Evolutionary conservation across 2,113 vertebrate genomes (phyloP), one percentile per base, ranked within the genome.

Genomic region (Ophiodon elongatus): DNA sequence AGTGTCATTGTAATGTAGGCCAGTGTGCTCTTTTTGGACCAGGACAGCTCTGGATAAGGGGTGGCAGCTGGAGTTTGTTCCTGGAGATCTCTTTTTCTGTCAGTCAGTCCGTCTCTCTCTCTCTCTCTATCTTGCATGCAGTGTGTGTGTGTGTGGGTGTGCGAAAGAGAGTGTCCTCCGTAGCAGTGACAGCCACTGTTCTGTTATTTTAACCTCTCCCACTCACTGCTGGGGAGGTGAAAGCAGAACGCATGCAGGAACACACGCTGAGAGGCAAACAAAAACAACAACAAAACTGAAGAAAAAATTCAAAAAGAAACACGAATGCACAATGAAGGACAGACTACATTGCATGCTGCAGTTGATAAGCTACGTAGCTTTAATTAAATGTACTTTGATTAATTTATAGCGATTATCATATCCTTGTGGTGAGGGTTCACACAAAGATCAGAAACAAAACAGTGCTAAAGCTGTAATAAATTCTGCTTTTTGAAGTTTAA

Each of bases 1-100:
- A 77, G 43, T 82, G 83, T 90, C 84, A 88, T 60, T 87, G 67
- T 79, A 89, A 90, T 90, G 85, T 90, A 88, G 91, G 85, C 83
- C 84, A 87, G 65, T 37, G 71, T 81, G 75, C 77, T 89, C 84
- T 87, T 65, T 76, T 72, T 80, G 31, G 69, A 83, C 45, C 80
- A 79, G 57, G 77, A 62, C 78, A 77, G 80, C 73, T 84, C 75
- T 67, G 71, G 71, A 86, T 75, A 83, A 78, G 73, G 52, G 67
- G 33, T 73, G 76, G 74, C 74, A 84, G 80, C 78, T 89, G 78
- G 65, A 85, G 37, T 76, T 86, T 87, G 85, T 88, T 89, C 76
- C 83, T 86, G 75, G 70, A 85, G 79, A 83, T 89, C 81, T 84
- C 67, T 82, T 56, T 76, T 75, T 76, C 65, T 84, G 60, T 85